Conservation (phyloP, 2,797 vertebrate genomes). For the Helostoma temminkii region DNA sequence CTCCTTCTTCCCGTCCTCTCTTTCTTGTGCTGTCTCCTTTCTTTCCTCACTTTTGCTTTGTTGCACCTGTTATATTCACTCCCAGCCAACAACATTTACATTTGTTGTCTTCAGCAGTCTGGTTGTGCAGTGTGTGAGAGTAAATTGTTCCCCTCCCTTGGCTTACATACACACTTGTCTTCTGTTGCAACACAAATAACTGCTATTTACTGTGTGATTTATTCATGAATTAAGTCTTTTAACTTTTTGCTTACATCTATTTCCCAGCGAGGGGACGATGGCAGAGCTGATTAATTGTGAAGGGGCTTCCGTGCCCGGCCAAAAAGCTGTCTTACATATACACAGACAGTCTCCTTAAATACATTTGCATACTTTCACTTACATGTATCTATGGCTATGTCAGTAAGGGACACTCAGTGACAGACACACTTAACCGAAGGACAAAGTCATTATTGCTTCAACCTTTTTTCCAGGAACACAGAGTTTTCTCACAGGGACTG, state of each 20-base stretch:
- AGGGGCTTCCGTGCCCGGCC: constrained; percentile 35
- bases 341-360: constrained; percentile 17
- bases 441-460: constrained; percentile 48
- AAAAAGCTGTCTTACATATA: constrained; percentile 12
- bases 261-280: constrained; percentile 67
- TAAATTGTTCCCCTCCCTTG: constrained; percentile 66
- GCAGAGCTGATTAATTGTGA: constrained; percentile 78
- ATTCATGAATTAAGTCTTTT: constrained; percentile 85
- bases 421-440: constrained; percentile 23
- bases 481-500: constrained; percentile 19
- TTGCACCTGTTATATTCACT: constrained; percentile 54
- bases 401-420: constrained; percentile 32
- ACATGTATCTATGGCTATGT: constrained; percentile 29
- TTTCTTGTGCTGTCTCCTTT: constrained; percentile 10
- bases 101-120: constrained; percentile 64
- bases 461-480: constrained; percentile 31
- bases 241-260: constrained; percentile 82
- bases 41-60: constrained; percentile 26
- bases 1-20: not conserved
- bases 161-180: constrained; percentile 55
- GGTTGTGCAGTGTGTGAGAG: constrained; percentile 41
- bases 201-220: constrained; percentile 80
- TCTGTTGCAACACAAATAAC: constrained; percentile 74
- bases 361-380: constrained; percentile 47
- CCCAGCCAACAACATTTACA: constrained; percentile 64